Base-by-base conservation (phyloP, 2,888 invertebrate species). In the Epirrita christyi region DNA sequence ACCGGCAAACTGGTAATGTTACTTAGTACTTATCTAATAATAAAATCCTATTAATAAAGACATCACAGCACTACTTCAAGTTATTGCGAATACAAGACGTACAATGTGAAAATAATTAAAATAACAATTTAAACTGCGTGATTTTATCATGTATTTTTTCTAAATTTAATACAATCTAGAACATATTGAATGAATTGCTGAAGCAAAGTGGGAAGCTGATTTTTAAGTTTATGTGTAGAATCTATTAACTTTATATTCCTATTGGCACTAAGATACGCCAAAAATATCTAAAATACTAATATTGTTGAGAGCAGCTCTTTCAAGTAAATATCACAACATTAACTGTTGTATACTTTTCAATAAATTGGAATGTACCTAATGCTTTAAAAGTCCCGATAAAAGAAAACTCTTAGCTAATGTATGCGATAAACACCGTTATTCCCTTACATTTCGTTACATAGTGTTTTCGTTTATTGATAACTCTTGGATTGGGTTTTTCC, bases 21-120 rank as follows among this genome's bases (percentile, higher is more conserved):
- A 67, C 67, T 67, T 67, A 67, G 67, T 65, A 65, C 62, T 65
- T 67, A 65, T 56, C 55, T 61, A 63, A 42, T 62, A 32, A 52
- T 64, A 55, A 59, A 64, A 52, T 40, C 53, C 51, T 65, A 61
- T 44, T 41, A 57, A 62, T 56, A 61, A 57, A 55, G 43, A 60
- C 65, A 67, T 67, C 67, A 67, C 67, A 67, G 67, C 59, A 59
- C 53, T 55, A 63, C 67, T 63, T 51, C 38, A 50, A 59, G 44
- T 13, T 57, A 56, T 61, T 57, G 54, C 48, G 15, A 60, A 55
- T 51, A 54, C 47, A 52, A 7, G 9, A 15, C 32, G 34, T 40
- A 44, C 38, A 32, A 37, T 42, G 3, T 42, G 42, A 15, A 11
- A 38, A 13, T n/a, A 49, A n/a, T n/a, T n/a, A 59, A 49, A 13